Conservation (phyloP, 2,113 vertebrate genomes). For the Progne subis region DNA sequence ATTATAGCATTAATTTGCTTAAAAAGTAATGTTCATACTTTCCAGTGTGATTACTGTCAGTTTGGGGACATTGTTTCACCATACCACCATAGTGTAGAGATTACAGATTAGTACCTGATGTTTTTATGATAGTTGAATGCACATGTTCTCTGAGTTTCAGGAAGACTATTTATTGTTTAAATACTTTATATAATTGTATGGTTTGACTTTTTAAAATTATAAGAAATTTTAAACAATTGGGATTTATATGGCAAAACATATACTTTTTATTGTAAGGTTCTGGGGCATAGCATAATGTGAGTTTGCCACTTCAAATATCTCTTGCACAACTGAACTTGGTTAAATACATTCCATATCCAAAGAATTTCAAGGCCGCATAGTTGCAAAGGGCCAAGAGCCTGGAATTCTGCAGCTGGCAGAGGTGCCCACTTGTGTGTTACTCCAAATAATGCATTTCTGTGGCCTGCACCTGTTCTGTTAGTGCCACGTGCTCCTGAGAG, state of each 20-base stretch:
- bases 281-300: background rate
- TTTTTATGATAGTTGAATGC: background rate
- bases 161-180: background rate
- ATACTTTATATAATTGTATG: background rate
- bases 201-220: background rate
- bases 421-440: background rate
- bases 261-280: background rate
- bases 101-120: background rate
- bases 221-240: background rate
- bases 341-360: slow-evolving; percentile 7
- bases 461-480: background rate
- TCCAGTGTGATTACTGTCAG: background rate
- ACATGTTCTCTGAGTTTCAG: background rate
- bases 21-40: background rate
- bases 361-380: background rate
- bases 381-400: background rate
- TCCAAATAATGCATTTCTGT: background rate
- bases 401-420: background rate
- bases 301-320: background rate
- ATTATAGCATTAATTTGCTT: background rate
- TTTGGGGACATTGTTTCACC: background rate
- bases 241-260: background rate
- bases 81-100: background rate
- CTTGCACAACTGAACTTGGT: background rate
- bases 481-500: background rate